Evolutionary conservation across 2,797 vertebrate species (phyloP), one percentile per base, ranked within the genome.

Genomic region (Lerista edwardsae): DNA sequence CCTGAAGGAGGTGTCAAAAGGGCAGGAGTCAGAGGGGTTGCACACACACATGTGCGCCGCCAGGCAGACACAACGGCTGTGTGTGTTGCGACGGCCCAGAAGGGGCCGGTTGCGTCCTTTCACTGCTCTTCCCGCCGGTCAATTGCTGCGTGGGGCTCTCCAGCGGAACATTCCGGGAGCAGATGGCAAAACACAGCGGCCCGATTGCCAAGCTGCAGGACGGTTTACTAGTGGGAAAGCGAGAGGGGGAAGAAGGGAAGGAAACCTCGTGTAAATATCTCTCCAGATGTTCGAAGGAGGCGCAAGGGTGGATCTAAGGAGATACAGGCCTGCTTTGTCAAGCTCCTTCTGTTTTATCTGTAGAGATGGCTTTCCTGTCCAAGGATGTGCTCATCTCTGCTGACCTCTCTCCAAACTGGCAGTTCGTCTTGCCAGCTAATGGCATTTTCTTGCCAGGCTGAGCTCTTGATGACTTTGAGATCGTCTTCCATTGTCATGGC

Each of bases 21-120:
- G 84, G 87, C 21, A 78, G 79, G 64, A 6, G 8, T 23, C 81
- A 76, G 62, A 44, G 88, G 74, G n/a, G 67, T 82, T 11, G 34
- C 72, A 83, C 36, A 8, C 76, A 61, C 0, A 0, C 2, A 23
- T 73, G 81, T 23, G 1, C 69, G 61, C 73, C 80, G 61, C 76
- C 83, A 59, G 64, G 19, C 25, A 39, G 41, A 27, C 64, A 19
- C 34, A 51, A 15, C 6, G 23, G 77, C 86, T 27, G 39, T 36
- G 2, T 39, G 17, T 44, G 57, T 2, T 17, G 51, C 81, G 76
- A 87, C 25, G 36, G 84, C 71, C 65, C 23, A 64, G 75, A 72
- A 67, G 6, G 27, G 44, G 71, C 67, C 83, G 39, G 62, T 34
- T 31, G 39, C 39, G 14, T 64, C 8, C 5, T 0, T 69, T 31